phyloP scores from a whole-genome alignment of 1,140 invertebrate genomes.

The Drosophila ogumai region DNA sequence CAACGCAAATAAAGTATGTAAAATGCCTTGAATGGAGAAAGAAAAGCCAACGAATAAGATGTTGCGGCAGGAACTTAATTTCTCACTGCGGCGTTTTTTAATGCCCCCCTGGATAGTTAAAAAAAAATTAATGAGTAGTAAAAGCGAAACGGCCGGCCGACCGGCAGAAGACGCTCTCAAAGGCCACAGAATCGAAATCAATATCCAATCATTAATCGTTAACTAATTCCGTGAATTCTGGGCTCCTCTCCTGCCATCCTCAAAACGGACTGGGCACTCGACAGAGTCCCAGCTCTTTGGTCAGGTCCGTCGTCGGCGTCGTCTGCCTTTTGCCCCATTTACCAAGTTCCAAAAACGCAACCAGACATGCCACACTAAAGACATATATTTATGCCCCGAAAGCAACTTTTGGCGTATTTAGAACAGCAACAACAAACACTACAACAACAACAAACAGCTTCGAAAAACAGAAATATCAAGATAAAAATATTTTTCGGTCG shows the following conservation, averaged over 20 bases:
- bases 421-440: slow-evolving; percentile 66
- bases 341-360: slow-evolving; percentile 78
- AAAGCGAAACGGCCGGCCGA: slow-evolving; percentile 30
- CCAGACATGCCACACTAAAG: slow-evolving; percentile 81
- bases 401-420: slow-evolving; percentile 79
- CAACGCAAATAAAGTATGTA: slow-evolving; percentile 49
- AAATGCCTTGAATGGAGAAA: slow-evolving; percentile 44
- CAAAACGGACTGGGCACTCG: neutral
- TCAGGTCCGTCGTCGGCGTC: slow-evolving; percentile 6
- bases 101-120: slow-evolving; percentile 47
- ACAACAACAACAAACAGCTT: slow-evolving; percentile 53
- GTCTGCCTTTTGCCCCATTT: slow-evolving; percentile 60
- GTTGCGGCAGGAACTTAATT: slow-evolving; percentile 51
- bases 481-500: slow-evolving; percentile 78
- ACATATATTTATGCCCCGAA: slow-evolving; percentile 80
- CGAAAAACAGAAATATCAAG: slow-evolving; percentile 68
- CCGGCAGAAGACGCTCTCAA: slow-evolving; percentile 7
- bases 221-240: slow-evolving; percentile 83
- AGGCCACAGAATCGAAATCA: slow-evolving; percentile 58
- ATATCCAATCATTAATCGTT: slow-evolving; percentile 84
- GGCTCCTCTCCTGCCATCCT: slow-evolving; percentile 2
- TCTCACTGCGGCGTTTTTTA: slow-evolving; percentile 28
- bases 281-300: slow-evolving; percentile 14
- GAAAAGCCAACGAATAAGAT: slow-evolving; percentile 39
- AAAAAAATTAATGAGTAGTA: slow-evolving; percentile 63